Conservation (phyloP, 1,140 invertebrate species). For the Leptopilina clavipes region DNA sequence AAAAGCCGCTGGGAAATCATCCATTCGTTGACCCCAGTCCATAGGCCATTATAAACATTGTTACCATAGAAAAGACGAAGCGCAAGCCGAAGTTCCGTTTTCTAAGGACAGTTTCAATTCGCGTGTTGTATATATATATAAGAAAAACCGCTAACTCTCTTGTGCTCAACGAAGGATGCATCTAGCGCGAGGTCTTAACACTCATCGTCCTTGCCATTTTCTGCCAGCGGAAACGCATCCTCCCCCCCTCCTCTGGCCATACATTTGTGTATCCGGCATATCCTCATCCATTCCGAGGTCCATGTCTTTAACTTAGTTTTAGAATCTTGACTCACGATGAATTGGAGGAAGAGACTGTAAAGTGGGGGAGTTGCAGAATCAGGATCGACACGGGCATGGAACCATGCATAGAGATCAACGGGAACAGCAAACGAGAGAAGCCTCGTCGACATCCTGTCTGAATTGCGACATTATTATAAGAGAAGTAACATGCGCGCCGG, state of each 20-base stretch:
- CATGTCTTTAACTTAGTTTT: slow-evolving; percentile 1
- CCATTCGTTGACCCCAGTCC: slow-evolving; percentile 24
- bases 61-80: slow-evolving; percentile 10
- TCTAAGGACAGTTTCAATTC: slow-evolving; percentile 23
- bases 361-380: slow-evolving; percentile 54
- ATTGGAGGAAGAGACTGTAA: slow-evolving; percentile 40
- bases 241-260: slow-evolving; percentile 45
- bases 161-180: slow-evolving; percentile 72
- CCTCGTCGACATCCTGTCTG: slow-evolving; percentile 72
- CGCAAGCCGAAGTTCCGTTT: slow-evolving; percentile 29
- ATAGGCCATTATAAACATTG: slow-evolving; percentile 29
- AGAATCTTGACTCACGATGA: slow-evolving; percentile 47
- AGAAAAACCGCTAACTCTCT: slow-evolving; percentile 59
- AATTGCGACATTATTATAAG: slow-evolving; percentile 66
- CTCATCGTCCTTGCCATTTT: slow-evolving; percentile 66
- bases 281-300: neutral
- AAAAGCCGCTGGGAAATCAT: slow-evolving; percentile 24
- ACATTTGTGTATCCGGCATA: slow-evolving; percentile 19
- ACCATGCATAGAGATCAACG: slow-evolving; percentile 53
- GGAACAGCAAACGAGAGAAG: slow-evolving; percentile 55
- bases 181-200: slow-evolving; percentile 70
- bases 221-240: slow-evolving; percentile 66
- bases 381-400: slow-evolving; percentile 65
- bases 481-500: slow-evolving; percentile 63
- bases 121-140: slow-evolving; percentile 3